phyloP scores from a whole-genome alignment of 1,140 invertebrate genomes.

The Achroia grisella region DNA sequence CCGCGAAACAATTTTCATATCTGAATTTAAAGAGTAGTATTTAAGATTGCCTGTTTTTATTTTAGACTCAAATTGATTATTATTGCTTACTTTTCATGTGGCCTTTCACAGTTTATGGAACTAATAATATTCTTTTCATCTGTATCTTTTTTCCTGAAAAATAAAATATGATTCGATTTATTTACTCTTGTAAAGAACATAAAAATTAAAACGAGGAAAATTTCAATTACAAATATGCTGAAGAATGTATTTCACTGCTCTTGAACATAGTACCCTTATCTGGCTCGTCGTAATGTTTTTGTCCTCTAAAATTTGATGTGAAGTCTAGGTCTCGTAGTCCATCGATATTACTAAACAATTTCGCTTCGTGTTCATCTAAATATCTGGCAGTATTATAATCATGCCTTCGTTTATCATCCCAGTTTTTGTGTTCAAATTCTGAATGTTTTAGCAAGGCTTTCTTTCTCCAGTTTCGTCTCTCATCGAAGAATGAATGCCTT shows the following conservation, averaged over 20 bases:
- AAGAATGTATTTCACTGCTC: slow-evolving; percentile 28
- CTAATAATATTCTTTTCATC: slow-evolving; percentile 29
- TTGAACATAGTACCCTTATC: slow-evolving; percentile 28
- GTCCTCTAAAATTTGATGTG: slow-evolving; percentile 20
- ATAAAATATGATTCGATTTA: slow-evolving; percentile 1
- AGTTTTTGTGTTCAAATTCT: slow-evolving; percentile 37
- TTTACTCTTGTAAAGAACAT: neutral
- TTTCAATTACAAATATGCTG: slow-evolving; percentile 24
- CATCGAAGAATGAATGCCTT: slow-evolving; percentile 39
- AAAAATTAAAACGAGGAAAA: neutral
- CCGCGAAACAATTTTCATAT: slow-evolving; percentile 57
- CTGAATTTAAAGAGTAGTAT: slow-evolving; percentile 14
- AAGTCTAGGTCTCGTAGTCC: slow-evolving; percentile 32
- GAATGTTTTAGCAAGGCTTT: slow-evolving; percentile 39
- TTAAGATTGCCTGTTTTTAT: neutral
- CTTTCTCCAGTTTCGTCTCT: slow-evolving; percentile 54
- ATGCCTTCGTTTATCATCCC: slow-evolving; percentile 34
- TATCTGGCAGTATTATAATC: slow-evolving; percentile 38
- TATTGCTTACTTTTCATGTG: slow-evolving; percentile 45
- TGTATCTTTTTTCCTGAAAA: slow-evolving; percentile 42
- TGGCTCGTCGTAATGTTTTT: slow-evolving; percentile 30
- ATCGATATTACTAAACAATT: slow-evolving; percentile 20
- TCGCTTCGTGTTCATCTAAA: slow-evolving; percentile 31
- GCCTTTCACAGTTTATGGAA: slow-evolving; percentile 45
- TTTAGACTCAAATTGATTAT: neutral